Conservation (phyloP, 2,113 vertebrate genomes). For the Tragelaphus scriptus region DNA sequence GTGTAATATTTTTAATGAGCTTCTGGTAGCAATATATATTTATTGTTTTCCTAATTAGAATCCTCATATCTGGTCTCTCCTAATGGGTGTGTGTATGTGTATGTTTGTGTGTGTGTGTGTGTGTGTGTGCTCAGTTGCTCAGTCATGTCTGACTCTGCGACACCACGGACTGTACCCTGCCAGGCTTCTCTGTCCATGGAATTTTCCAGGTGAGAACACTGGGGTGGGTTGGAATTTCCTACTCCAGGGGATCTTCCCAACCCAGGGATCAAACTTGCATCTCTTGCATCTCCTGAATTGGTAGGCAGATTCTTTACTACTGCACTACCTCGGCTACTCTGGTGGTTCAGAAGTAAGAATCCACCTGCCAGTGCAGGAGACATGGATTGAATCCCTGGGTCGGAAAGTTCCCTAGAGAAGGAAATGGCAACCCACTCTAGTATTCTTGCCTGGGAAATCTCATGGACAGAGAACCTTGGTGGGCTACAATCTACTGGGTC, state of each 20-base stretch:
- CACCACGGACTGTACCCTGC: background rate
- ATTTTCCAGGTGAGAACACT: background rate
- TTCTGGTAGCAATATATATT: background rate
- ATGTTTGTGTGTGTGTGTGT: no score
- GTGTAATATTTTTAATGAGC: background rate
- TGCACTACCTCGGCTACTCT: background rate
- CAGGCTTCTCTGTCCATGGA: background rate
- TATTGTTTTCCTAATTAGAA: background rate
- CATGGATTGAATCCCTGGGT: background rate
- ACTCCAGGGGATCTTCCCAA: background rate
- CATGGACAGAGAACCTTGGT: background rate
- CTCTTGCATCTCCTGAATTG: background rate
- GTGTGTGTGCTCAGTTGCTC: background rate
- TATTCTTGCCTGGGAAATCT: background rate
- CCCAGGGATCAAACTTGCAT: background rate
- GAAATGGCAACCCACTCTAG: background rate
- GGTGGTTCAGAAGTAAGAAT: background rate
- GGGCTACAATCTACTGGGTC: background rate
- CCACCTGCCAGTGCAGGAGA: background rate
- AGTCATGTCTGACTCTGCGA: background rate
- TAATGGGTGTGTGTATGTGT: accelerated
- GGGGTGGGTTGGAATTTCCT: background rate
- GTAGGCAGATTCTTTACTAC: background rate
- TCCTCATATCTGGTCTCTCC: background rate
- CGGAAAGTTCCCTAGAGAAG: background rate